Evolutionary conservation across 2,888 invertebrate genomes (phyloP).

Genomic region (Tricholauxania praeusta): DNA sequence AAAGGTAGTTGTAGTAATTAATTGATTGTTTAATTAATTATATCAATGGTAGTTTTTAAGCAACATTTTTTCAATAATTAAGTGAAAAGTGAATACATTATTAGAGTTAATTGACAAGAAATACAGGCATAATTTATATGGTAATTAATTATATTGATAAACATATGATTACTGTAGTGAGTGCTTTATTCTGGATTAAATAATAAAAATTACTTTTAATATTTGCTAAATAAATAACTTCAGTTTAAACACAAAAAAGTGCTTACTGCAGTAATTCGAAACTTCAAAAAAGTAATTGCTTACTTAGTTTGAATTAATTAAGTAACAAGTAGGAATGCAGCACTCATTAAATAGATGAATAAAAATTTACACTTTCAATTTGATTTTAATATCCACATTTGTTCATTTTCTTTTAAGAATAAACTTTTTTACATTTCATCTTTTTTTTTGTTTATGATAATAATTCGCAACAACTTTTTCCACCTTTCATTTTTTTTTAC

Average conservation of each 20-base stretch:
- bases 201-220: not conserved
- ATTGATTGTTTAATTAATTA: not conserved
- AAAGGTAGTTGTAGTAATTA: conserved; percentile 15
- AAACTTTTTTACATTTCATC: not conserved
- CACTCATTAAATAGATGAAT: too few relatives aligned
- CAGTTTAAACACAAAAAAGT: too few relatives aligned
- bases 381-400: too few relatives aligned
- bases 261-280: not conserved
- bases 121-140: conserved; percentile 10
- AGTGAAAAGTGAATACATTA: conserved; percentile 10
- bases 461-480: not conserved
- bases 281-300: not conserved
- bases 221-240: not conserved
- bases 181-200: not conserved
- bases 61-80: not conserved
- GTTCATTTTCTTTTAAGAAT: too few relatives aligned
- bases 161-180: not conserved
- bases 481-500: not conserved
- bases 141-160: not conserved
- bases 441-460: not conserved
- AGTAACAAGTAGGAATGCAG: not conserved
- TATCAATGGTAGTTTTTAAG: not conserved
- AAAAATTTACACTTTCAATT: too few relatives aligned
- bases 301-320: conserved; percentile 16
- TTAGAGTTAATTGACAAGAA: conserved; percentile 11